phyloP scores from a whole-genome alignment of 2,888 invertebrate species.

The Masnerella sp. region DNA sequence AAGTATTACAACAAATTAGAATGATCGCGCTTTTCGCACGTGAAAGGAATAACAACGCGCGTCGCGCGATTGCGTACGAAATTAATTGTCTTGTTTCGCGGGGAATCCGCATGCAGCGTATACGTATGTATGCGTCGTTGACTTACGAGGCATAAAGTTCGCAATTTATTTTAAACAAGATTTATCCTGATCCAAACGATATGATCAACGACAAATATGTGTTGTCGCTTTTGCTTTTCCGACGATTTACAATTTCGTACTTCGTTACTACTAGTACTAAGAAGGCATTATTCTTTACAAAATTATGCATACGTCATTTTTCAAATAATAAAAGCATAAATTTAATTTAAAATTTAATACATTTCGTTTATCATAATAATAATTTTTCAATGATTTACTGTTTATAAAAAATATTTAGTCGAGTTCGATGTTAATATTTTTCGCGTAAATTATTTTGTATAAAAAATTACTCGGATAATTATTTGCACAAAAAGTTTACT shows the following conservation, averaged over 20 bases:
- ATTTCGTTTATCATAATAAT: too few species aligned
- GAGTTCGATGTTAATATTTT: too few species aligned
- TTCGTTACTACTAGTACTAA: too few species aligned
- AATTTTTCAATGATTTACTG: too few species aligned
- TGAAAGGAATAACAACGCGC: conserved; percentile 68
- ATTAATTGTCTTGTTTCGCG: conserved; percentile 62
- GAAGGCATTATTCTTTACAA: too few species aligned
- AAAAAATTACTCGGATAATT: too few species aligned
- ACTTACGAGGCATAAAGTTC: conserved; percentile 51
- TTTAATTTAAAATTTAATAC: too few species aligned
- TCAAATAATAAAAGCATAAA: too few species aligned
- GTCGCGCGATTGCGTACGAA: conserved; percentile 57
- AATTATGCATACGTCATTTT: too few species aligned
- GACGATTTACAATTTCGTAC: conserved; percentile 26
- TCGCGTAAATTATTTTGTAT: too few species aligned
- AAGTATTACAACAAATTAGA: conserved; percentile 57
- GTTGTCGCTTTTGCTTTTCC: conserved; percentile 44
- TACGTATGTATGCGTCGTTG: conserved; percentile 45
- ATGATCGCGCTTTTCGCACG: conserved; percentile 71
- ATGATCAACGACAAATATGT: conserved; percentile 41
- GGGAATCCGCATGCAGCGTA: conserved; percentile 41
- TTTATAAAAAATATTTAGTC: too few species aligned
- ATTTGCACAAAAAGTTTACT: too few species aligned
- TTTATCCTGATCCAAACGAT: conserved; percentile 43
- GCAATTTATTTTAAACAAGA: conserved; percentile 47